Evolutionary conservation across 2,888 invertebrate genomes (phyloP).

Genomic region (Agrilus mali): DNA sequence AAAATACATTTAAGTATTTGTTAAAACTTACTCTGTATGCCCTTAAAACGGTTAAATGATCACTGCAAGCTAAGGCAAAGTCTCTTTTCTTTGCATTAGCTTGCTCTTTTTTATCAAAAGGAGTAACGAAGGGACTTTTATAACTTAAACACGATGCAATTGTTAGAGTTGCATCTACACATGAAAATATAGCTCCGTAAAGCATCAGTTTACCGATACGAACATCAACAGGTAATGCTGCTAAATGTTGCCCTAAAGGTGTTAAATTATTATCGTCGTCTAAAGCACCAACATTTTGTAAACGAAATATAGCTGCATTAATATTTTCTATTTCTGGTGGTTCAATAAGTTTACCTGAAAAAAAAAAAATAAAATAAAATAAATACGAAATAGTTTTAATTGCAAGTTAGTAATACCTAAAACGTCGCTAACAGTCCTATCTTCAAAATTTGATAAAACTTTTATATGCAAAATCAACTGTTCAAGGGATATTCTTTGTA

Average conservation of each 20-base stretch:
- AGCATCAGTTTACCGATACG: constrained; percentile 86
- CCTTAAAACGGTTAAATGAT: constrained; percentile 75
- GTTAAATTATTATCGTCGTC: constrained; percentile 64
- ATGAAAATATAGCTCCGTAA: constrained; percentile 83
- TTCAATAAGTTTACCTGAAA: constrained; percentile 54
- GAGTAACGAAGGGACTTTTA: constrained; percentile 65
- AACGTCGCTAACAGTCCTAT: constrained; percentile 24
- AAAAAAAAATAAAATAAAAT: not conserved
- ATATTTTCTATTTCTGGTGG: constrained; percentile 58
- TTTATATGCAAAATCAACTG: constrained; percentile 65
- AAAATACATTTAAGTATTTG: not conserved
- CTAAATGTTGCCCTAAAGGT: constrained; percentile 75
- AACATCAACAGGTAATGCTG: constrained; percentile 81
- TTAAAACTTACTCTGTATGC: constrained; percentile 59
- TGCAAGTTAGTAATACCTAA: constrained; percentile 18
- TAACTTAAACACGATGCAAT: constrained; percentile 76
- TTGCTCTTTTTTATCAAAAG: constrained; percentile 59
- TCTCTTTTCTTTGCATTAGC: constrained; percentile 60
- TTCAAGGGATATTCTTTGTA: constrained; percentile 79
- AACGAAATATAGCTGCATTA: constrained; percentile 51
- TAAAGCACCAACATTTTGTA: constrained; percentile 70
- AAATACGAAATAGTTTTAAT: not conserved
- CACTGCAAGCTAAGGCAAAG: constrained; percentile 70
- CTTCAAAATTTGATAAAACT: constrained; percentile 42
- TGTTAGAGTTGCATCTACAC: constrained; percentile 83